Evolutionary conservation across 2,888 invertebrate species (phyloP), one percentile per base, ranked within the genome.

Genomic region (Lordiphosa fenestrarum): DNA sequence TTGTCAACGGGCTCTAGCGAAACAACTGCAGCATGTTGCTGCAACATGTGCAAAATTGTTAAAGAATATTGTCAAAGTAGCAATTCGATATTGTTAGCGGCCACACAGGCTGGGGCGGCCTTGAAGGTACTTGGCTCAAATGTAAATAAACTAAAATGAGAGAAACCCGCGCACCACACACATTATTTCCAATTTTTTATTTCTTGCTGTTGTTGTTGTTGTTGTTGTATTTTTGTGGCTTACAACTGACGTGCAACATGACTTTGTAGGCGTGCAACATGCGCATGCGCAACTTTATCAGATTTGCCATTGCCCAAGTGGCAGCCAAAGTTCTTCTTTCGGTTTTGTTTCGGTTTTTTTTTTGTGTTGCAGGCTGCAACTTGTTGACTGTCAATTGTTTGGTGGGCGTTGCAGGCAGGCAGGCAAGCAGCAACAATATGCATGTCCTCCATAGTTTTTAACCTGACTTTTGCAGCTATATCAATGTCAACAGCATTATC

Each of bases 221-320:
- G 23, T 23, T 25, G 6, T 25, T 25, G 23, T 25, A 25, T 25
- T 33, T 46, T 35, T 49, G 58, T 50, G 39, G 48, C 37, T 38
- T 40, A 60, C 70, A 71, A 84, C 75, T 88, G 89, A 89, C 89
- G 84, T 83, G 85, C 86, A 87, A 89, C 89, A 89, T 85, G 88
- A 87, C 86, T 88, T 89, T 88, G 89, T 89, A 87, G 89, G 89
- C 89, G 89, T 84, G 75, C 85, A 87, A 88, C 88, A 89, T 89
- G 87, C 86, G 78, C 85, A 82, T 86, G 86, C 71, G 78, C 76
- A 85, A 61, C 85, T 86, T 81, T 81, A 86, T 86, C 86, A 86
- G 81, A 81, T 81, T 84, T 60, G 73, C 76, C 64, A 63, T 55
- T 40, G 51, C 70, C 33, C 56, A 48, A 53, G 35, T 40, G 25